Evolutionary conservation across 2,888 invertebrate species (phyloP).

Genomic region (Drosophila longiperda): DNA sequence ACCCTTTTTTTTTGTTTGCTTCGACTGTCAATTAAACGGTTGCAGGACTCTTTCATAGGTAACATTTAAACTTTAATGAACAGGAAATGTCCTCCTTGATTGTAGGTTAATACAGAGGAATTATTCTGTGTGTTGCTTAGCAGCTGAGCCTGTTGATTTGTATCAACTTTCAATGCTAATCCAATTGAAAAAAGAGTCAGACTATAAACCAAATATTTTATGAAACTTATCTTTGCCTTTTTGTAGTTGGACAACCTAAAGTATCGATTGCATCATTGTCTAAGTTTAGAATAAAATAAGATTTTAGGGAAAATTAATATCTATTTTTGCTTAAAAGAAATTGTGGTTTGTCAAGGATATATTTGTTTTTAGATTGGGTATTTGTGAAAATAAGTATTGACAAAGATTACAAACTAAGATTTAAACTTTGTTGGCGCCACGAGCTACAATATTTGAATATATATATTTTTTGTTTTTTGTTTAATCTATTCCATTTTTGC

Average conservation of each 20-base stretch:
- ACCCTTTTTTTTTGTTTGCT: slow-evolving; percentile 3
- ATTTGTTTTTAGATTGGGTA: not conserved
- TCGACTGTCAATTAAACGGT: slow-evolving; percentile 15
- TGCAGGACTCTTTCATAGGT: not conserved
- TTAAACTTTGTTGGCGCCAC: no score
- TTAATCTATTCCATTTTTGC: not conserved
- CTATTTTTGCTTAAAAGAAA: not conserved
- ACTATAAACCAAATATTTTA: not conserved
- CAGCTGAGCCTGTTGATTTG: not conserved
- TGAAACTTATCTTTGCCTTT: not conserved
- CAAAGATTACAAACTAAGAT: not conserved
- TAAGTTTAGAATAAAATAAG: not conserved
- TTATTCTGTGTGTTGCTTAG: not conserved
- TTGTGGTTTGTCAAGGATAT: not conserved
- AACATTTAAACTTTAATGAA: not conserved
- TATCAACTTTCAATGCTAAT: not conserved
- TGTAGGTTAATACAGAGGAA: not conserved
- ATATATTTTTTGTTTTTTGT: not conserved
- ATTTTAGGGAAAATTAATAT: not conserved
- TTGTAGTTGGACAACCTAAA: not conserved
- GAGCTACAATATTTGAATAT: not conserved
- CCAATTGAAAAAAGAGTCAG: not conserved
- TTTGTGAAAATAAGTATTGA: not conserved
- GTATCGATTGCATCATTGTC: not conserved
- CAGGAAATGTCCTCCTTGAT: not conserved